Evolutionary conservation across 2,797 vertebrate genomes (phyloP).

Genomic region (Sardinella longiceps): DNA sequence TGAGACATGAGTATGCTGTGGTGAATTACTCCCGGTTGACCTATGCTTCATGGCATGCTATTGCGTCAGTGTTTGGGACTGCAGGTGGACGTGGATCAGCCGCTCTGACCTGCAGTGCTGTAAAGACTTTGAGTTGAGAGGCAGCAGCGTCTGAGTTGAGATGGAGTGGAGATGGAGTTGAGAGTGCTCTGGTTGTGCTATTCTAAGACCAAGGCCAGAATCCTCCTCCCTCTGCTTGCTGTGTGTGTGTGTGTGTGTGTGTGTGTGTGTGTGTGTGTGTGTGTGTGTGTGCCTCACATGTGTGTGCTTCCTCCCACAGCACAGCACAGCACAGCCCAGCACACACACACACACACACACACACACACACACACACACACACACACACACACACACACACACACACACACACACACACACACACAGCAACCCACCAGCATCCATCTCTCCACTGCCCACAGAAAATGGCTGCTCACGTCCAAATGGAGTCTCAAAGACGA

Average conservation of each 20-base stretch:
- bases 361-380: too few species aligned
- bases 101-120: not conserved
- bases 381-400: too few species aligned
- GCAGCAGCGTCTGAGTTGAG: not conserved
- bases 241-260: too few species aligned
- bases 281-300: too few species aligned
- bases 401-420: too few species aligned
- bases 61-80: not conserved
- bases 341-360: too few species aligned
- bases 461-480: constrained; percentile 13
- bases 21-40: not conserved
- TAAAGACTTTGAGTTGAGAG: not conserved
- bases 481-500: not conserved
- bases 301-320: constrained; percentile 1
- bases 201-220: not conserved
- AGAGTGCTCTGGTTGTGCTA: not conserved
- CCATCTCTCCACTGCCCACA: not conserved
- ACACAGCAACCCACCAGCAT: not conserved
- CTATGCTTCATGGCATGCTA: not conserved
- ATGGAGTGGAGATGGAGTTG: not conserved
- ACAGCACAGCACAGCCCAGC: too few species aligned
- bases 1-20: not conserved
- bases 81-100: not conserved
- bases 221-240: not conserved
- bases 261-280: too few species aligned